These are phyloP conservation scores for Oikopleura vanhoeffeni DNA, from an alignment of 23 tunicate genomes.

Conservation along the genomic window DNA sequence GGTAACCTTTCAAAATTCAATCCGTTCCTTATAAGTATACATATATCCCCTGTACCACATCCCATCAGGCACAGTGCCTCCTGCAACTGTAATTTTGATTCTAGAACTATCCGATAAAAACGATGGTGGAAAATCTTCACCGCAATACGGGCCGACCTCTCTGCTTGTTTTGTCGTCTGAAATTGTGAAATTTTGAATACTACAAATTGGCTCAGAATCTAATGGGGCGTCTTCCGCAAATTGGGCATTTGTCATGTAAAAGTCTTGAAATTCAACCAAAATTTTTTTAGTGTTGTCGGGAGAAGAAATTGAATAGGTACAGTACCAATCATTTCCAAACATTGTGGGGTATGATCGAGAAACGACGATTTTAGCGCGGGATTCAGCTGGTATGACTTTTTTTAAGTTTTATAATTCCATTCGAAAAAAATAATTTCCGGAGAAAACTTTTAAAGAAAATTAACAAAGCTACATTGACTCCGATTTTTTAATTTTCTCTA, in stretches of 20 bases:
- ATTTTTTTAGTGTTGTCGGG: slow-evolving; percentile 5
- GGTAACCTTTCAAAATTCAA: too few species aligned
- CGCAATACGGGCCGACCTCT: background rate
- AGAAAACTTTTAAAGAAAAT: too few species aligned
- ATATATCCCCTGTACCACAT: background rate
- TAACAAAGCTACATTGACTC: too few species aligned
- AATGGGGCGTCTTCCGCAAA: background rate
- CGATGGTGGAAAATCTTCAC: background rate
- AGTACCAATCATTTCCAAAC: background rate
- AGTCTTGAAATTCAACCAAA: background rate
- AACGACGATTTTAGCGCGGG: background rate
- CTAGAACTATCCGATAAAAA: background rate
- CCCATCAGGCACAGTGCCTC: background rate
- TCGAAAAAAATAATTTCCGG: too few species aligned
- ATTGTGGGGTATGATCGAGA: background rate
- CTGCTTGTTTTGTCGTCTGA: background rate
- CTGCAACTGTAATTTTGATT: background rate
- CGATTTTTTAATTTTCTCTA: too few species aligned
- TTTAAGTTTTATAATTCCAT: background rate
- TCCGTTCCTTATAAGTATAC: background rate
- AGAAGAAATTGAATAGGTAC: background rate
- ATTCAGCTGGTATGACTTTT: background rate
- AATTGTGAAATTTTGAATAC: background rate
- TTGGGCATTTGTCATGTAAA: background rate
- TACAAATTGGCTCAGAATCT: background rate